These are phyloP conservation scores for Scomber colias DNA, from an alignment of 2,113 vertebrate species.

Conservation along the genomic window DNA sequence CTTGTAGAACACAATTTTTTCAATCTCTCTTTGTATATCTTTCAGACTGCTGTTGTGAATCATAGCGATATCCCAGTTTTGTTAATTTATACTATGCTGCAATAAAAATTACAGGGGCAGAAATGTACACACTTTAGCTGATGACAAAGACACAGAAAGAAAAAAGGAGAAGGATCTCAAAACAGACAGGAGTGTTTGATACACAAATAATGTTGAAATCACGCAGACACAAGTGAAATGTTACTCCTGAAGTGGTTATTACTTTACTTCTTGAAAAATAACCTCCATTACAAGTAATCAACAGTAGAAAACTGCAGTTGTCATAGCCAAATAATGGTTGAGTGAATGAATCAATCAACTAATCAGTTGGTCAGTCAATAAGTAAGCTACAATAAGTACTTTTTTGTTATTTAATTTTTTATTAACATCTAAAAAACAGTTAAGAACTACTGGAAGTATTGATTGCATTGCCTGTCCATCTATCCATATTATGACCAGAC, in stretches of 20 bases:
- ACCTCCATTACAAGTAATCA: not conserved
- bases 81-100: not conserved
- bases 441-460: too few relatives aligned
- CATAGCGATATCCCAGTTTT: not conserved
- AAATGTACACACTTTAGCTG: not conserved
- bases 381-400: too few relatives aligned
- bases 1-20: not conserved
- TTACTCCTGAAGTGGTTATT: constrained; percentile 14
- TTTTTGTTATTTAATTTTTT: not conserved
- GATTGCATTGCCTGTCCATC: too few relatives aligned
- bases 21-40: not conserved
- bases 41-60: not conserved
- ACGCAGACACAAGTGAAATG: not conserved
- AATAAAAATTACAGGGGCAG: not conserved
- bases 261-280: constrained; percentile 34
- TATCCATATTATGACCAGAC: too few relatives aligned
- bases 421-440: not conserved
- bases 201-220: not conserved
- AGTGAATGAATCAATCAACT: not conserved
- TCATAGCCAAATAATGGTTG: too few relatives aligned
- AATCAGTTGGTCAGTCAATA: not conserved
- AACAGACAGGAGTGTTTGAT: not conserved
- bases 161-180: not conserved
- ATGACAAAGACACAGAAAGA: not conserved
- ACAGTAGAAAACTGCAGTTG: not conserved